Evolutionary conservation across 2,113 vertebrate genomes (phyloP).

Genomic region (Hippocampus comes): DNA sequence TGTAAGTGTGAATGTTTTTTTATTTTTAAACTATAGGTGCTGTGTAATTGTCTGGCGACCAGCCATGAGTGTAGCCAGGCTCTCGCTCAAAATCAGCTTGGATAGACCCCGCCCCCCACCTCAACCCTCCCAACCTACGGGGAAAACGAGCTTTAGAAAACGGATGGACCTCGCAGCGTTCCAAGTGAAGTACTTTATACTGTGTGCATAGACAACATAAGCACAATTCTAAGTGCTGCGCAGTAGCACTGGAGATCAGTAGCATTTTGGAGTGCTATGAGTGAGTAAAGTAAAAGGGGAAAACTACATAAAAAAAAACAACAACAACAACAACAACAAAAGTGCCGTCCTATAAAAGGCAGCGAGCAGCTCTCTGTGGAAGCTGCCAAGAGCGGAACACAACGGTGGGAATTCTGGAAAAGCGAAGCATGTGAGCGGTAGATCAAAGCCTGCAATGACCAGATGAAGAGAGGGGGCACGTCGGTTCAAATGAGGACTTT

Average conservation of each 20-base stretch:
- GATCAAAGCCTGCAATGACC: slow-evolving; percentile 57
- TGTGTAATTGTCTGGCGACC: no score
- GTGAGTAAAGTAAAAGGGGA: background rate
- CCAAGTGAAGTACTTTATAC: background rate
- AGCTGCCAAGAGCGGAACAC: slow-evolving; percentile 19
- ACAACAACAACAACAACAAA: no score
- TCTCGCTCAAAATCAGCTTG: no score
- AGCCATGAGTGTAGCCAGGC: no score
- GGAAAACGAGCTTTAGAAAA: no score
- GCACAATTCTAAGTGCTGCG: background rate
- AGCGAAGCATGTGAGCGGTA: slow-evolving; percentile 49
- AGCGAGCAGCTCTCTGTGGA: slow-evolving; percentile 27
- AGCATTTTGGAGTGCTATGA: background rate
- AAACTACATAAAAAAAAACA: background rate
- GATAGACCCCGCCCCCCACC: no score
- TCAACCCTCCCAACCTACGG: no score
- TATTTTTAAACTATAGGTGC: no score
- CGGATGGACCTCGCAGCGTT: no score
- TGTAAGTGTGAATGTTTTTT: no score
- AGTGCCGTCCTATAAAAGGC: background rate
- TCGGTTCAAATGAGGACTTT: slow-evolving; percentile 37
- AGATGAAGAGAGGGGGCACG: slow-evolving; percentile 26
- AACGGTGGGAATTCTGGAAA: slow-evolving; percentile 54
- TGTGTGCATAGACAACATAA: background rate
- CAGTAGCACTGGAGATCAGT: background rate